Conservation (phyloP, 2,113 vertebrate species). For the Cyprinodon tularosa region DNA sequence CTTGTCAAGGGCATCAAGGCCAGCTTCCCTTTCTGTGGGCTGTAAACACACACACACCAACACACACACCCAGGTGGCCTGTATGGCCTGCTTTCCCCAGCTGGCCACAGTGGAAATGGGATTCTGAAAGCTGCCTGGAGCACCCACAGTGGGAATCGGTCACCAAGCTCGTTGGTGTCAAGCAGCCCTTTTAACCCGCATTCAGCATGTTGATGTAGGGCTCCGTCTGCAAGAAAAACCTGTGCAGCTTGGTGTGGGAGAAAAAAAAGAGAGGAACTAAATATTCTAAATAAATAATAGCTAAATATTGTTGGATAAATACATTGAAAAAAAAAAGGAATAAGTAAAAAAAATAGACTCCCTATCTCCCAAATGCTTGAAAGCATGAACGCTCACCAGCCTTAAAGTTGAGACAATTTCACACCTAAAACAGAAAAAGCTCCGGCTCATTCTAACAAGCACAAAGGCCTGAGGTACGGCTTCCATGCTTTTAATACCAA, state of each 20-base stretch:
- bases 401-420: neutral
- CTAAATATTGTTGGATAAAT: neutral
- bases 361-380: neutral
- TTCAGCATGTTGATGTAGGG: conserved; percentile 32
- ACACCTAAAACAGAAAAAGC: neutral
- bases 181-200: conserved; percentile 32
- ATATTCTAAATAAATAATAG: no score
- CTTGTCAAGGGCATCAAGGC: conserved; percentile 53
- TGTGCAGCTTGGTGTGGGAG: conserved; percentile 10
- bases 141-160: conserved; percentile 14
- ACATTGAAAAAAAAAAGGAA: neutral
- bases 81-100: conserved; percentile 32
- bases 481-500: neutral
- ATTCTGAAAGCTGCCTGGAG: conserved; percentile 39
- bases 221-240: conserved; percentile 13
- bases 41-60: conserved; percentile 63
- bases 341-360: neutral
- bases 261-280: neutral
- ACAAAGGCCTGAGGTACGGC: neutral
- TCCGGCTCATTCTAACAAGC: neutral
- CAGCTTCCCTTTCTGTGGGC: conserved; percentile 49
- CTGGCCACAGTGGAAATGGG: conserved; percentile 13
- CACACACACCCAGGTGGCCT: conserved; percentile 61
- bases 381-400: neutral
- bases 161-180: conserved; percentile 27